Conservation (phyloP, 2,113 vertebrate species). For the Psilopogon haemacephalus region DNA sequence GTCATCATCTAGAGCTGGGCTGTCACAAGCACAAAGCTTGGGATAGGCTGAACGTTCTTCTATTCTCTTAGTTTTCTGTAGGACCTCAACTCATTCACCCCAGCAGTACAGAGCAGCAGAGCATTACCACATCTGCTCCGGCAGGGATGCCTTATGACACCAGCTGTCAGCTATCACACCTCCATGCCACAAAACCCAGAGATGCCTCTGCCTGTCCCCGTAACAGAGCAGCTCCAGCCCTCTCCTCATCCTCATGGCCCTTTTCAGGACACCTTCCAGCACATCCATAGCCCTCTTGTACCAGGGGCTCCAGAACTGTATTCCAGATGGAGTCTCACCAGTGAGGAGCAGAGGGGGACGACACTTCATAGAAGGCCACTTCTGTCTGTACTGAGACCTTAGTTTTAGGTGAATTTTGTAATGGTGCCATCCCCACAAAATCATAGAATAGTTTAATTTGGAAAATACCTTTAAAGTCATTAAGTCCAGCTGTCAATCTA, state of each 20-base stretch:
- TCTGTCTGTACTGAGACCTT: neutral
- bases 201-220: no score
- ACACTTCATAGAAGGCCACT: no score
- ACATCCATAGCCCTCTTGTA: no score
- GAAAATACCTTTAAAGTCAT: no score
- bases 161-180: neutral
- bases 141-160: neutral
- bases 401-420: neutral
- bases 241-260: no score
- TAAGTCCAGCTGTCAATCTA: no score
- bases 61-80: neutral
- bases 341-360: no score
- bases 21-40: neutral
- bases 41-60: neutral
- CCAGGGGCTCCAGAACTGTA: no score
- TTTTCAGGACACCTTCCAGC: no score
- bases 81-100: neutral
- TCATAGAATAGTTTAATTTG: no score
- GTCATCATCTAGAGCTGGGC: neutral
- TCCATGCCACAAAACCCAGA: fast-evolving
- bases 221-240: no score
- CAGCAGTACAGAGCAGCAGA: neutral
- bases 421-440: neutral
- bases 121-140: neutral
- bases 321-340: no score